phyloP scores from a whole-genome alignment of 2,113 vertebrate species.

The Arvicanthis niloticus region DNA sequence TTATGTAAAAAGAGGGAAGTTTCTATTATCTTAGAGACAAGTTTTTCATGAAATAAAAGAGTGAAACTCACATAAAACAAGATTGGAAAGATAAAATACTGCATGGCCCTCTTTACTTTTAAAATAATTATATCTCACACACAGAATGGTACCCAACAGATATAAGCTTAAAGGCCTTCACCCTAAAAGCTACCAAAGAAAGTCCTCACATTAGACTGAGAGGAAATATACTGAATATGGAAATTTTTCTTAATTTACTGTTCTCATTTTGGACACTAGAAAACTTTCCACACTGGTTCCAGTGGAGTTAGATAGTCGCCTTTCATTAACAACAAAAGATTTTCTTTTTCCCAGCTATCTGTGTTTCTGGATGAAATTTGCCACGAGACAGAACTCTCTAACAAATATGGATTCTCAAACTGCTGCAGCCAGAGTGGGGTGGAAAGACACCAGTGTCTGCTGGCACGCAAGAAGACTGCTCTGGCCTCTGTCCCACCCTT shows the following conservation, averaged over 20 bases:
- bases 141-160: not conserved
- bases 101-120: not conserved
- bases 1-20: not conserved
- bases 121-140: not conserved
- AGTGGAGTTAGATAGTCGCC: not conserved
- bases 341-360: conserved; percentile 55
- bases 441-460: conserved; percentile 78
- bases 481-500: conserved; percentile 46
- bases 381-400: conserved; percentile 70
- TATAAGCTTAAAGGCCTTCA: not conserved
- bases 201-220: not conserved
- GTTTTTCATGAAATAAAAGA: not conserved
- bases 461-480: conserved; percentile 66
- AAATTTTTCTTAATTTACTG: not conserved
- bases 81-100: not conserved
- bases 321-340: not conserved
- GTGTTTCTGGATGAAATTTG: conserved; percentile 83
- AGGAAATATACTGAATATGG: not conserved
- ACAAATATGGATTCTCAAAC: conserved; percentile 42
- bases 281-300: not conserved
- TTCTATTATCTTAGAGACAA: not conserved
- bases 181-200: not conserved
- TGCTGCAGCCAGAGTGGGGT: conserved; percentile 80
- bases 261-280: not conserved
- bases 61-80: not conserved